Evolutionary conservation across 2,888 invertebrate genomes (phyloP), one percentile per base, ranked within the genome.

Genomic region (Erebia ligea): DNA sequence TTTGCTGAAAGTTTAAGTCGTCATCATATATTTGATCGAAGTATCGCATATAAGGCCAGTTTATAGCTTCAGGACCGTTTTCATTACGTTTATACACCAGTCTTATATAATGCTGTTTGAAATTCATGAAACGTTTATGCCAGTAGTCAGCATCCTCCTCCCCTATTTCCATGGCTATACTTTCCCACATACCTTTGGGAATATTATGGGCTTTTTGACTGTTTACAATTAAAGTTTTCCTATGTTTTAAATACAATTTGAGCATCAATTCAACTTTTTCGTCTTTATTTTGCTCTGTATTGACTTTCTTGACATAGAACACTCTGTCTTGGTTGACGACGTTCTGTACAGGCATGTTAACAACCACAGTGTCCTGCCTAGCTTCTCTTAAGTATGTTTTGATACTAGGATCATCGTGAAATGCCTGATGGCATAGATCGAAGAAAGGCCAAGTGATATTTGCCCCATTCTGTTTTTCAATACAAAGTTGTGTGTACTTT

Each of bases 111-210:
- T 91, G 91, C 57, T 91, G 91, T 70, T 91, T 93, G 72, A 83
- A 88, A 74, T 93, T 93, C 2, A 90, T 74, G 67, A 91, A 93
- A 0, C 91, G 79, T 76, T 88, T 92, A 48, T 91, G 89, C 88
- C 91, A 90, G 72, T 90, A 92, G 17, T 90, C 89, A 0, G 85
- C 83, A 50, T 90, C 86, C 15, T 87, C 84, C 64, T 85, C 84
- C 0, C 91, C 91, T 65, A 93, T 73, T 77, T 92, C 89, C 67
- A 82, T 67, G 1, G 91, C 88, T 68, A 92, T 91, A 0, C 81
- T 82, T 6, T 90, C 89, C 92, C 92, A 93, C 13, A 92, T 71
- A n/a, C 82, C 83, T 70, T 82, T 84, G 19, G 85, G 84, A 75
- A 84, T 83, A 65, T 84, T 82, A 42, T 70, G 62, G 21, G 86